phyloP scores from a whole-genome alignment of 2,888 invertebrate genomes.

The Anticlea derivata region DNA sequence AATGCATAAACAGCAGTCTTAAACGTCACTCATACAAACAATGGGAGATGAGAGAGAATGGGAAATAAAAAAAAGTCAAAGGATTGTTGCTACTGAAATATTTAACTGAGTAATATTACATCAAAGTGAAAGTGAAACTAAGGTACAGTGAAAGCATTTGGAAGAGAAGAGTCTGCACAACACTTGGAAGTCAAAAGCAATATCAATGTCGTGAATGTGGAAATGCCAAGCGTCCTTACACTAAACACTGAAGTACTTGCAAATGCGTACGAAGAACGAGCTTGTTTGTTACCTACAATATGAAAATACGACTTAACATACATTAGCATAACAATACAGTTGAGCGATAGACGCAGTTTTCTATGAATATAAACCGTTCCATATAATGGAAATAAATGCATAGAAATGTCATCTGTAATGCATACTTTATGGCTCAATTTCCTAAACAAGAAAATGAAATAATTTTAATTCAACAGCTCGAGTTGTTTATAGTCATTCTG shows the following conservation, averaged over 20 bases:
- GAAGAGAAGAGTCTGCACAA: no score
- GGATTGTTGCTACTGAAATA: no score
- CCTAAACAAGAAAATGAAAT: constrained; percentile 2
- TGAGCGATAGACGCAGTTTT: constrained; percentile 22
- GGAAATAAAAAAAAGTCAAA: no score
- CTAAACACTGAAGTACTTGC: constrained; percentile 17
- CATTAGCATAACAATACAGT: constrained; percentile 39
- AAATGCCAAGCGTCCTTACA: constrained; percentile 10
- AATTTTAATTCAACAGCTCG: not conserved
- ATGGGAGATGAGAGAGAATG: no score
- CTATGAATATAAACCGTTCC: constrained; percentile 32
- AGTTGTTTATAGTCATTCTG: constrained; percentile 4
- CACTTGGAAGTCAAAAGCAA: not conserved
- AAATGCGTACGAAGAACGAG: constrained; percentile 31
- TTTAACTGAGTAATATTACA: no score
- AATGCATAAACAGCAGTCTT: no score
- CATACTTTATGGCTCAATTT: constrained; percentile 10
- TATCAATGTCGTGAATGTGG: constrained; percentile 11
- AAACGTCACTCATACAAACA: no score
- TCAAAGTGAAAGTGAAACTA: no score
- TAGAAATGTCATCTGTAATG: constrained; percentile 12
- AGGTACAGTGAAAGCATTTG: not conserved
- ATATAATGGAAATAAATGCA: constrained; percentile 13
- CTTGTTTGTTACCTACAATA: constrained; percentile 29
- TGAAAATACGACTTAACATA: constrained; percentile 32